Base-by-base conservation (phyloP, 2,888 invertebrate species). In the Rhaphigaster nebulosa region DNA sequence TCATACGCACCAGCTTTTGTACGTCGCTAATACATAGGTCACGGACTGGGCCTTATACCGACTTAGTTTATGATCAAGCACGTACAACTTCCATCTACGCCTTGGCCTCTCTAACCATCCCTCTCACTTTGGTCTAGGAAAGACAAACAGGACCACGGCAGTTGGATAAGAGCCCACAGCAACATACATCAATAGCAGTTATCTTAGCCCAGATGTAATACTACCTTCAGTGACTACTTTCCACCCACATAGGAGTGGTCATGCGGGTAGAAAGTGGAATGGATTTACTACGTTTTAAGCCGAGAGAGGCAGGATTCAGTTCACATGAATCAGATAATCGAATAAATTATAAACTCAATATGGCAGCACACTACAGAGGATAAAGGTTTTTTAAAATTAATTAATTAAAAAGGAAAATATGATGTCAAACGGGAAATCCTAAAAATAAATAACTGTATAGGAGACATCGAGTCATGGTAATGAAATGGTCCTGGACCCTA, bases 241-340 rank as follows among this genome's bases (percentile, higher is more conserved):
- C 70, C 70, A 23, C 70, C 70, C 70, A 76, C 70, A 76, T 23
- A 8, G 70, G 70, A 76, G 70, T 76, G 70, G 34, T 38, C 70
- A 76, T 76, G 70, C 70, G 70, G 70, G 70, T 76, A 76, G 70
- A 76, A 76, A 76, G 70, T 76, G 70, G 34, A 38, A 76, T 38
- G 34, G 70, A 38, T 76, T 76, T 34, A 34, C 23, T 76, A 34
- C 34, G 20, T 65, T 4, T n/a, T n/a, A n/a, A n/a, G n/a, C n/a
- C n/a, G n/a, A n/a, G 20, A 2, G 20, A 38, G 70, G 38, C 34
- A 34, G 23, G 70, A 18, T 38, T 38, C 20, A 38, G 34, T 38
- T 76, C 20, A 8, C 8, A 10, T 5, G 20, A 20, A 23, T 76
- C 18, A 38, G 20, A 23, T 20, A 23, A 76, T 10, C 20, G 34